Percentiles rank a stretch among this genome's conserved stretches.
Conservation (phyloP, 2,888 invertebrate species). For the Chorisops tibialis region DNA sequence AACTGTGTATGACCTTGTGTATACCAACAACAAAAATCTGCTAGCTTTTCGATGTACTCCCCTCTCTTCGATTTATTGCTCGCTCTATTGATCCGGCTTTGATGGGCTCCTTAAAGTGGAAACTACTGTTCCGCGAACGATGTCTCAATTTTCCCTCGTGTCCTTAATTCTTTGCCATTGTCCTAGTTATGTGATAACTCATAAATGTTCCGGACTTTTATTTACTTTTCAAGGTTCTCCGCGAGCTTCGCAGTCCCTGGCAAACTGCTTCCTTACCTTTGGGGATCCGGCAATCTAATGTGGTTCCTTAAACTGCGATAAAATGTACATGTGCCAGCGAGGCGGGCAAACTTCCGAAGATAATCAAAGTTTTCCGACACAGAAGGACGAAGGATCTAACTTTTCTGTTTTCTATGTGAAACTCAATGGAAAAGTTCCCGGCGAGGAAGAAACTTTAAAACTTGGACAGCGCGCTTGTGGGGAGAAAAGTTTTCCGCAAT, state of each 20-base stretch:
- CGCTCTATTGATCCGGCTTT: background rate
- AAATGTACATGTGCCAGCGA: background rate
- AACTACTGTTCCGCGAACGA: slow-evolving; percentile 1
- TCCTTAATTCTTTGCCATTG: background rate
- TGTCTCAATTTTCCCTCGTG: slow-evolving; percentile 2
- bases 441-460: background rate
- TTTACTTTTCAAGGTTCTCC: background rate
- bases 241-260: background rate
- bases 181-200: background rate
- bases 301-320: background rate
- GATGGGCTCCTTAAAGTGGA: slow-evolving; percentile 3
- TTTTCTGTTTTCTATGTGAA: slow-evolving; percentile 1
- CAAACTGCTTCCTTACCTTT: too few species aligned
- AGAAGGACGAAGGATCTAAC: background rate
- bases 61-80: background rate
- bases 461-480: background rate
- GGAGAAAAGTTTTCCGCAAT: background rate
- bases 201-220: background rate
- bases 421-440: slow-evolving; percentile 1
- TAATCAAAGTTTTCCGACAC: slow-evolving; percentile 8
- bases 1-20: slow-evolving; percentile 1
- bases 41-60: too few species aligned
- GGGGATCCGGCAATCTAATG: too few species aligned
- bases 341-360: background rate
- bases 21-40: too few species aligned